Conservation (phyloP, 2,113 vertebrate genomes). For the Narcine bancroftii region DNA sequence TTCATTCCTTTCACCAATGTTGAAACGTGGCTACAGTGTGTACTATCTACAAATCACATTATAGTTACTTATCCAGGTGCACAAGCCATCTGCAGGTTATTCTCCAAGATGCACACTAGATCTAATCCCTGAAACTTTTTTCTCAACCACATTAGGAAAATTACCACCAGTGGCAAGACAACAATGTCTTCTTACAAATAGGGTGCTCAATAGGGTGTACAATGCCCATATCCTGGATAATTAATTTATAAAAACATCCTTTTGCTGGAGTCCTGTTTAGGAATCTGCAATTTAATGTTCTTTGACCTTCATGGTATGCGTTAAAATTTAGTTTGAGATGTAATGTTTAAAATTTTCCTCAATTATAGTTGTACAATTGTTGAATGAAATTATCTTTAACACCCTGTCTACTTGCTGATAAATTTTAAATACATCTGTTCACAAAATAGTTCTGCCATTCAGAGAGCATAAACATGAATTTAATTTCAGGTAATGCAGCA, state of each 20-base stretch:
- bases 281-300: not conserved
- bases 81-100: too few relatives aligned
- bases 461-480: not conserved
- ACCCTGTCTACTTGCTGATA: not conserved
- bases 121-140: too few relatives aligned
- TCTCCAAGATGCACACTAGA: too few relatives aligned
- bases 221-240: too few relatives aligned
- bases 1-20: too few relatives aligned
- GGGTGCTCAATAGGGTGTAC: too few relatives aligned
- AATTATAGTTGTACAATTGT: not conserved
- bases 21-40: too few relatives aligned
- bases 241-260: not conserved
- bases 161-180: too few relatives aligned
- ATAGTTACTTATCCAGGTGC: too few relatives aligned
- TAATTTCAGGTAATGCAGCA: not conserved
- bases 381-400: not conserved
- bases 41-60: too few relatives aligned
- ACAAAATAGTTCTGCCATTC: not conserved
- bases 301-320: not conserved
- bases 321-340: not conserved
- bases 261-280: not conserved
- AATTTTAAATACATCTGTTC: not conserved
- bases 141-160: too few relatives aligned
- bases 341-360: not conserved
- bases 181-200: too few relatives aligned